Conservation (phyloP, 2,888 invertebrate genomes). For the Boloria euphrosyne region DNA sequence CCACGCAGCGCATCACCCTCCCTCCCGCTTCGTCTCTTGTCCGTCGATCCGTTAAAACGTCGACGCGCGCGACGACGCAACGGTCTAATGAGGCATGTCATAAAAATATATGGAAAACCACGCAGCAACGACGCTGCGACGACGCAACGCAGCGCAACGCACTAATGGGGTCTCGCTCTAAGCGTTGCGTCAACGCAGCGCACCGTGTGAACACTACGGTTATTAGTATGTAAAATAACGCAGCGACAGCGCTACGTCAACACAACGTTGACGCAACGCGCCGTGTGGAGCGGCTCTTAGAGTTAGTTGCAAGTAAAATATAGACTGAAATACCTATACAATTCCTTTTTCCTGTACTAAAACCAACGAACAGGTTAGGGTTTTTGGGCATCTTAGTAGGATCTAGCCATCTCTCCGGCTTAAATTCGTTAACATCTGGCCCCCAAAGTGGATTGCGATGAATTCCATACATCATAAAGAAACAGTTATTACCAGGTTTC, state of each 20-base stretch:
- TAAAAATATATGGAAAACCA: constrained; percentile 28
- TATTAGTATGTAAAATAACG: too few species aligned
- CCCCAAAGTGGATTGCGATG: constrained; percentile 43
- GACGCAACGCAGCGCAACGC: constrained; percentile 13
- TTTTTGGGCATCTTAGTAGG: constrained; percentile 30
- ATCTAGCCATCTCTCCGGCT: constrained; percentile 44
- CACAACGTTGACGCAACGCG: too few species aligned
- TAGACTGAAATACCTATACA: constrained; percentile 37
- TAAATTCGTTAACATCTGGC: constrained; percentile 39
- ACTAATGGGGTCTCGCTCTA: constrained; percentile 14
- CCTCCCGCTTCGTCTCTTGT: constrained; percentile 28
- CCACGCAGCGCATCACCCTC: constrained; percentile 33
- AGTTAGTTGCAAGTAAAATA: not conserved
- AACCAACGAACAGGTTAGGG: constrained; percentile 33
- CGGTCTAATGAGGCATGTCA: constrained; percentile 28
- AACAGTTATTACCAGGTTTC: constrained; percentile 37
- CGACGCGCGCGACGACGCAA: constrained; percentile 30
- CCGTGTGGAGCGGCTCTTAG: too few species aligned
- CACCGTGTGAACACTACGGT: too few species aligned
- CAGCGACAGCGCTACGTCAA: too few species aligned
- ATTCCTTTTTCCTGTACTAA: constrained; percentile 38
- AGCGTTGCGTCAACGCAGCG: too few species aligned
- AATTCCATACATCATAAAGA: constrained; percentile 37
- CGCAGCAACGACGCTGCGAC: constrained; percentile 22
- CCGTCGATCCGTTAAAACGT: constrained; percentile 29